A percentile compares a stretch with the other conserved stretches of the same genome.
Evolutionary conservation across 2,797 vertebrate genomes (phyloP).

Genomic region (Odontamblyopus lacepedii): DNA sequence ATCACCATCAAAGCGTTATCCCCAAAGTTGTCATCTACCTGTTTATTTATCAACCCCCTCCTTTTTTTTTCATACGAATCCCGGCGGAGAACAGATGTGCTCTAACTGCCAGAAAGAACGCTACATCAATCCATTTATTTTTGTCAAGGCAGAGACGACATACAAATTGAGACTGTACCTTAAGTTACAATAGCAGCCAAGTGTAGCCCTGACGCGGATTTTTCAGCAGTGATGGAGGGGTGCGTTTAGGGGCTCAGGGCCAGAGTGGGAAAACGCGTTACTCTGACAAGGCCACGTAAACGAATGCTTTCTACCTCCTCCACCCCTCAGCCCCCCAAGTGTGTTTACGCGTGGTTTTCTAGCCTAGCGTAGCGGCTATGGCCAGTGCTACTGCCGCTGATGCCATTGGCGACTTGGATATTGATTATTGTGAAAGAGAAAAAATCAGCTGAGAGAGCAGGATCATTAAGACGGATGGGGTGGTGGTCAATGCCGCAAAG

Average conservation of each 20-base stretch:
- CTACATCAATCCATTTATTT: conserved; percentile 80
- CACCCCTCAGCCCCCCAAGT: background rate
- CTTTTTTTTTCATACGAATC: conserved; percentile 49
- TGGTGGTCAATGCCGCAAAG: conserved; percentile 69
- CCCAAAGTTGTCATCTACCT: conserved; percentile 34
- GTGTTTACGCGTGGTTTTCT: conserved; percentile 69
- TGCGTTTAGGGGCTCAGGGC: conserved; percentile 84
- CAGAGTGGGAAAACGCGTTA: conserved; percentile 85
- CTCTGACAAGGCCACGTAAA: conserved; percentile 83
- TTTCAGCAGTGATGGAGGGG: conserved; percentile 83
- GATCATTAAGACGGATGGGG: conserved; percentile 81
- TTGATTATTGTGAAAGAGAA: conserved; percentile 78
- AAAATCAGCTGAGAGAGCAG: conserved; percentile 78
- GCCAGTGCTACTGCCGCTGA: conserved; percentile 51
- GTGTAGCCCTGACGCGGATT: conserved; percentile 75
- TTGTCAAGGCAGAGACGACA: conserved; percentile 76
- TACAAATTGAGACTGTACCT: conserved; percentile 84
- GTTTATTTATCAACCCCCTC: conserved; percentile 54
- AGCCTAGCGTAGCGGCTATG: conserved; percentile 38
- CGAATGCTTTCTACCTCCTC: conserved; percentile 62
- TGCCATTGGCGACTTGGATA: conserved; percentile 78
- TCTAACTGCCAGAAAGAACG: conserved; percentile 65
- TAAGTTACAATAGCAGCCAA: conserved; percentile 80
- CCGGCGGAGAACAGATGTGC: conserved; percentile 70
- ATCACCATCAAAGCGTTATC: conserved; percentile 32